Conservation (phyloP, 92 coral and sea anemone species). For the Porites rus region DNA sequence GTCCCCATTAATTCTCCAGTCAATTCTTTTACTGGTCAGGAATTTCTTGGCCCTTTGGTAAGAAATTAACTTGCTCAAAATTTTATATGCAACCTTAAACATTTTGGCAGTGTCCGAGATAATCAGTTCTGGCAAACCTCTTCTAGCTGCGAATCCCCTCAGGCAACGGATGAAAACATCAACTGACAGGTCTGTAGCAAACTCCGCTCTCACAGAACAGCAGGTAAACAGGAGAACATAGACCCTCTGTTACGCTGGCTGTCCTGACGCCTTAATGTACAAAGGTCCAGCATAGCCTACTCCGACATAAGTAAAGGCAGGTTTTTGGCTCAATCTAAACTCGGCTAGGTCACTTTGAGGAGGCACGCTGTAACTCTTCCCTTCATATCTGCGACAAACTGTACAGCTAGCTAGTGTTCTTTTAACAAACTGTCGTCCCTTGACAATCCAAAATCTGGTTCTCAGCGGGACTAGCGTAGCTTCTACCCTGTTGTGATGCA, state of each 20-base stretch:
- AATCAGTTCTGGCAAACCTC: constrained; percentile 55
- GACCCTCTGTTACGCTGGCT: constrained; percentile 42
- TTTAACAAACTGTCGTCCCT: constrained; percentile 47
- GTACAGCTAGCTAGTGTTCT: constrained; percentile 36
- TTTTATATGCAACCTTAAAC: constrained; percentile 64
- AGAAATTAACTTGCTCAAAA: constrained; percentile 39
- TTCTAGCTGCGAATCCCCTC: constrained; percentile 48
- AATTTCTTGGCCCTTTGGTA: constrained; percentile 38
- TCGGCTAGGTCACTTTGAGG: constrained; percentile 47
- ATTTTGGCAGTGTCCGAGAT: constrained; percentile 65
- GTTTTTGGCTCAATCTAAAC: constrained; percentile 18
- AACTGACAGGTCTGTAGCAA: constrained; percentile 39
- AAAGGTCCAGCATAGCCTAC: constrained; percentile 54
- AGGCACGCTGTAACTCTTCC: constrained; percentile 36
- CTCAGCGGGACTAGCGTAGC: constrained; percentile 52
- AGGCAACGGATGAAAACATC: constrained; percentile 52
- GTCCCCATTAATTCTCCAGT: constrained; percentile 63
- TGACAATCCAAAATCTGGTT: constrained; percentile 50
- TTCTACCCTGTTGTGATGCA: constrained; percentile 48
- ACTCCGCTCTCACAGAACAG: constrained; percentile 58
- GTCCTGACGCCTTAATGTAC: constrained; percentile 2
- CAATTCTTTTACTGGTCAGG: constrained; percentile 40
- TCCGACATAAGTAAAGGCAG: constrained; percentile 43
- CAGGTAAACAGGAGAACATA: constrained; percentile 61
- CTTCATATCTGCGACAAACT: constrained; percentile 38